Percentiles rank a stretch among this genome's conserved stretches.
phyloP scores from a whole-genome alignment of 2,888 invertebrate genomes.

The Nipponacmea schrenckii region DNA sequence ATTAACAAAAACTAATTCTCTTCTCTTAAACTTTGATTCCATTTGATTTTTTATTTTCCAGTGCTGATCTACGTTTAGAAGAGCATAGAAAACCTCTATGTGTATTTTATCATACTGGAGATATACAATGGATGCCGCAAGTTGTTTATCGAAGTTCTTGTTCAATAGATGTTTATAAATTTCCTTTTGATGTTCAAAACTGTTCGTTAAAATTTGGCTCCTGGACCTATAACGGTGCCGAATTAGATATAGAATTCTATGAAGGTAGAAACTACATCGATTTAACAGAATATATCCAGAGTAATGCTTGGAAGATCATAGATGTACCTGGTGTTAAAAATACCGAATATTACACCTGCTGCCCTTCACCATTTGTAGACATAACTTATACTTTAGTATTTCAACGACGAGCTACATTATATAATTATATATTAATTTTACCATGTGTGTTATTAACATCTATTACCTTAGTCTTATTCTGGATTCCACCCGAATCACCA shows the following conservation, averaged over 20 bases:
- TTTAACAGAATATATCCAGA: constrained; percentile 60
- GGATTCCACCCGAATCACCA: constrained; percentile 69
- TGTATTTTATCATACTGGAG: constrained; percentile 56
- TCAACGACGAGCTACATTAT: constrained; percentile 59
- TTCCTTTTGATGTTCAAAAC: constrained; percentile 67
- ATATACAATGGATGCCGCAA: constrained; percentile 60
- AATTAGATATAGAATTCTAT: constrained; percentile 57
- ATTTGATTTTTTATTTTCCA: constrained; percentile 32
- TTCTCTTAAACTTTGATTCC: too few species aligned
- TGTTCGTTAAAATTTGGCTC: constrained; percentile 67
- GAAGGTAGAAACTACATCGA: constrained; percentile 42
- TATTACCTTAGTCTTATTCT: constrained; percentile 68
- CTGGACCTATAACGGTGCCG: constrained; percentile 65
- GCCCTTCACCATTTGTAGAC: constrained; percentile 60
- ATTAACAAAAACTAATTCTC: too few species aligned
- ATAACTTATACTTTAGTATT: constrained; percentile 61
- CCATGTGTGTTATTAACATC: constrained; percentile 68
- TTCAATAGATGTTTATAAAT: constrained; percentile 64
- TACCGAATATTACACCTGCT: constrained; percentile 56
- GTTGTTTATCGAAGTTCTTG: constrained; percentile 67
- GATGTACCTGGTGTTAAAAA: constrained; percentile 55
- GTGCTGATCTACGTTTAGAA: constrained; percentile 66
- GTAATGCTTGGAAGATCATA: constrained; percentile 67
- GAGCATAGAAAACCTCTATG: constrained; percentile 66
- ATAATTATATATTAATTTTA: constrained; percentile 67